A percentile compares a stretch with the other conserved stretches of the same genome.
phyloP scores from a whole-genome alignment of 2,113 vertebrate species.

The Trogon surrucura region DNA sequence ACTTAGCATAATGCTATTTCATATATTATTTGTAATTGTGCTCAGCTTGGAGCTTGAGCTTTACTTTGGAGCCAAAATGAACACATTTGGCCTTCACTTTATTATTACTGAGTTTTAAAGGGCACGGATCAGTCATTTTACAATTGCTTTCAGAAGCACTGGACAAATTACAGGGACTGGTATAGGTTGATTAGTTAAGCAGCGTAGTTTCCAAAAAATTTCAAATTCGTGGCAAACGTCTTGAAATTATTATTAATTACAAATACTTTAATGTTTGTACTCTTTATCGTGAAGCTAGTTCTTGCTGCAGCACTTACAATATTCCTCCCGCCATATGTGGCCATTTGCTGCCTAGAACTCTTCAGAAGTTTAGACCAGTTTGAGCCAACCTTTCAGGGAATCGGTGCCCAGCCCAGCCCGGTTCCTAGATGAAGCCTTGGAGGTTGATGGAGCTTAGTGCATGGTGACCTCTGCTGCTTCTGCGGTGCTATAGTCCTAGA shows the following conservation, averaged over 20 bases:
- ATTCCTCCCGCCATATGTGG: neutral
- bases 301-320: neutral
- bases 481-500: neutral
- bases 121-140: neutral
- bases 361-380: neutral
- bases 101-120: conserved; percentile 15
- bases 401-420: neutral
- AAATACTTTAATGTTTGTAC: conserved; percentile 40
- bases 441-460: conserved; percentile 27
- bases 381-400: neutral
- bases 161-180: neutral
- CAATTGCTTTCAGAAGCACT: neutral
- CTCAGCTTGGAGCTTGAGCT: neutral
- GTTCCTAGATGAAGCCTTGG: neutral
- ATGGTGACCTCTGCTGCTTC: conserved; percentile 68
- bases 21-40: neutral
- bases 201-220: conserved; percentile 54
- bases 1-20: neutral
- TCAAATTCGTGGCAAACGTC: conserved; percentile 41
- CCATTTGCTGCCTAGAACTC: conserved; percentile 47
- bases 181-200: conserved; percentile 23
- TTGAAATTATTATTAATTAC: conserved; percentile 68
- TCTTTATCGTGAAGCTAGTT: conserved; percentile 26
- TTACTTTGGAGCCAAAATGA: neutral
- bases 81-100: conserved; percentile 11